Base-by-base conservation (phyloP, 2,888 invertebrate species). In the Machimus atricapillus region DNA sequence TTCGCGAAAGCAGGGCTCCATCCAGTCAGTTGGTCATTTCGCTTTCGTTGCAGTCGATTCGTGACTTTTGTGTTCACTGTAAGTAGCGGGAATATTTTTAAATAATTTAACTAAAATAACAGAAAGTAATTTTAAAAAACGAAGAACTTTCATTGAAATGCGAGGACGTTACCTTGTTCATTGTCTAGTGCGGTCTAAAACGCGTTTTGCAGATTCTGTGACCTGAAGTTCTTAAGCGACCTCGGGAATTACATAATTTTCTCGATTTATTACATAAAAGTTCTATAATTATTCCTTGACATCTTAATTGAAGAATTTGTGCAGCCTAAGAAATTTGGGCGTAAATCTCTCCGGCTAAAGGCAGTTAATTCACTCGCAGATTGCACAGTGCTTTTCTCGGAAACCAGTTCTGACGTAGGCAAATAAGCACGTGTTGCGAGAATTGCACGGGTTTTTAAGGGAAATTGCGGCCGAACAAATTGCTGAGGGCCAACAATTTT, bases 61-160 rank as follows among this genome's bases (percentile, higher is more conserved):
- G 82, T 58, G 82, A 82, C 82, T 82, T 82, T 58, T 66, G 82
- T 82, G 82, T 82, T 82, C 82, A 58, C 4, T 58, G 82, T 82
- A 82, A 82, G 82, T 82, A 82, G 12, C 23, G 27, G 31, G 46
- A 14, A 7, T 12, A 16, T 37, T 82, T 82, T 58, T 37, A 82
- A 82, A 19, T 37, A 52, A 14, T 66, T 56, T 82, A 37, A 19
- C 40, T 23, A 78, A 78, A 46, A 78, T 43, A 56, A 82, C n/a
- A 82, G 34, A 58, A 82, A 58, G 37, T 31, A 23, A 1, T 37
- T 40, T 43, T 23, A 19, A 78, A 19, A 1, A 23, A 46, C 3
- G 6, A 46, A 19, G 14, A 19, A 43, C 43, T 16, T 8, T 46
- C 19, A 34, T 34, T 16, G 9, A 43, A 27, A 43, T 77, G 1